phyloP scores from a whole-genome alignment of 2,113 vertebrate species.

The Patagioenas fasciata region DNA sequence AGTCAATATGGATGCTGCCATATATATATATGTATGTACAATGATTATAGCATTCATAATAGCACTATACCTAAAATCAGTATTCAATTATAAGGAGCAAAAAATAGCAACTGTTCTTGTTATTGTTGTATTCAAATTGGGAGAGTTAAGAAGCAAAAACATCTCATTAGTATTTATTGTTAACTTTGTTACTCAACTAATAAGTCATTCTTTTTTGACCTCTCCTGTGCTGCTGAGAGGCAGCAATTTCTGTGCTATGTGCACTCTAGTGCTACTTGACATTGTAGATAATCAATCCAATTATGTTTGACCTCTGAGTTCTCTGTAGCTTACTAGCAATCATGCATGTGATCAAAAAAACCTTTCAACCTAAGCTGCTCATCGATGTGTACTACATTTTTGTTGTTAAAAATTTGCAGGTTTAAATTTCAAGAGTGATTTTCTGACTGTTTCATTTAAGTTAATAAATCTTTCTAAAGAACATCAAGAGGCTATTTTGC shows the following conservation, averaged over 20 bases:
- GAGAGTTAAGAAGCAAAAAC: conserved; percentile 47
- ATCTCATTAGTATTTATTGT: conserved; percentile 64
- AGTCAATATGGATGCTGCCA: conserved; percentile 85
- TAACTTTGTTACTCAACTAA: conserved; percentile 75
- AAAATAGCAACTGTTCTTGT: conserved; percentile 21
- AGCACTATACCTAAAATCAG: conserved; percentile 46
- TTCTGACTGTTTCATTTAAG: conserved; percentile 24
- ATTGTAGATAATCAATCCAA: conserved; percentile 37
- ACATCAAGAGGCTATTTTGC: conserved; percentile 48
- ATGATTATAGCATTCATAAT: no score
- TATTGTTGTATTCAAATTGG: conserved; percentile 15
- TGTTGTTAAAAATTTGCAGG: conserved; percentile 55
- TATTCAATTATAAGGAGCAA: conserved; percentile 80
- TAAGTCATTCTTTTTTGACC: conserved; percentile 4
- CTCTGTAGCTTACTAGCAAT: conserved; percentile 43
- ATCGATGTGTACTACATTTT: conserved; percentile 4
- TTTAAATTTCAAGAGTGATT: conserved; percentile 27
- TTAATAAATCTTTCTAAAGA: conserved; percentile 40
- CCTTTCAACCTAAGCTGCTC: conserved; percentile 32
- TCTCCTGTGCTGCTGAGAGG: conserved; percentile 32
- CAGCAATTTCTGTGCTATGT: conserved; percentile 37
- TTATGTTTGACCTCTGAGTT: conserved; percentile 6
- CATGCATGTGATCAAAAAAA: conserved; percentile 11
- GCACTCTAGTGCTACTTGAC: conserved; percentile 15
- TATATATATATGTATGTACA: conserved; percentile 82